Percentiles rank a stretch among this genome's conserved stretches.
Evolutionary conservation across 2,888 invertebrate genomes (phyloP).

Genomic region (Thelaira solivaga): DNA sequence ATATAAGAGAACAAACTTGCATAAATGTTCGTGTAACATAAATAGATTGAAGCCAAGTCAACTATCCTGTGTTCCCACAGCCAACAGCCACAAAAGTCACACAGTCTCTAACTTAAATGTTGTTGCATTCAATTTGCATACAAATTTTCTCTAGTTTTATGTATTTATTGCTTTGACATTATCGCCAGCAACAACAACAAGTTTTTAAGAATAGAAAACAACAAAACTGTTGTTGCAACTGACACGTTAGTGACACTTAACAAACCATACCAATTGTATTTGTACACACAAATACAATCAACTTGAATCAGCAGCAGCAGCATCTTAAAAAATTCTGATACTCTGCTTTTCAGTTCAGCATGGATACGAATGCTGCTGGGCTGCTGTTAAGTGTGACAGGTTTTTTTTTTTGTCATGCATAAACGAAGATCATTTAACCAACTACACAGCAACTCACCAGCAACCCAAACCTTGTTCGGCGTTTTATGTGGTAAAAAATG

Average conservation of each 20-base stretch:
- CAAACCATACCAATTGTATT: slow-evolving; percentile 41
- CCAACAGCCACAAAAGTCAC: too few relatives aligned
- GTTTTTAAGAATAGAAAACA: slow-evolving; percentile 2
- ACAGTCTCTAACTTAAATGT: slow-evolving; percentile 15
- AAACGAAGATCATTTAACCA: slow-evolving; percentile 48
- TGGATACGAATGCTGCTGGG: too few relatives aligned
- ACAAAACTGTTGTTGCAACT: slow-evolving; percentile 41
- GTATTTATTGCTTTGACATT: slow-evolving; percentile 52
- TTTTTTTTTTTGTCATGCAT: slow-evolving; percentile 32
- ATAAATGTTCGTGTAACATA: not conserved
- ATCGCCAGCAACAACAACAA: slow-evolving; percentile 6
- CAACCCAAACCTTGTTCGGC: not conserved
- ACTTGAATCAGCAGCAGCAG: too few relatives aligned
- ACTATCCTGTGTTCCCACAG: not conserved
- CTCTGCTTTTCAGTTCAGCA: too few relatives aligned
- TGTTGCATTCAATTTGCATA: slow-evolving; percentile 53
- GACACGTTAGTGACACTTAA: slow-evolving; percentile 53
- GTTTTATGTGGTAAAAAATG: not conserved
- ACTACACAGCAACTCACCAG: slow-evolving; percentile 22
- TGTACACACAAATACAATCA: not conserved
- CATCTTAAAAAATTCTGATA: not conserved
- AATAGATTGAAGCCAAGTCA: slow-evolving; percentile 16
- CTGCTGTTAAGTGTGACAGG: slow-evolving; percentile 1
- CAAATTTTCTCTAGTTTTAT: slow-evolving; percentile 33
- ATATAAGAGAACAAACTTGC: not conserved